These are phyloP conservation scores for Cygnus atratus DNA, from an alignment of 2,113 vertebrate genomes.

Conservation along the genomic window DNA sequence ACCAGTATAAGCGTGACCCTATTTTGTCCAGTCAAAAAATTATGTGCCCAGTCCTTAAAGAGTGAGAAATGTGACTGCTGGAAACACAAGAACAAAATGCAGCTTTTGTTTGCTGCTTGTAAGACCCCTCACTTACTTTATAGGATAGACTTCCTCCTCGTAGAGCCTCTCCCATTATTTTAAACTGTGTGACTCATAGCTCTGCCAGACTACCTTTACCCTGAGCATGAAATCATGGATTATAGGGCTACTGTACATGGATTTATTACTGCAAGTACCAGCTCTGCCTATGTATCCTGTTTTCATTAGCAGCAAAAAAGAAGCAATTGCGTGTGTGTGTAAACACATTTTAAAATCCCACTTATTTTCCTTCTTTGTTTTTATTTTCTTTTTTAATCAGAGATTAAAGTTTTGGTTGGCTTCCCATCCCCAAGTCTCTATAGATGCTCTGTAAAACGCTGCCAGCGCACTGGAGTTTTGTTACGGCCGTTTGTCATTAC, in stretches of 20 bases:
- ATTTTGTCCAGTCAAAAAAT: not conserved
- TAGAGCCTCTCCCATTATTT: slow-evolving; percentile 1
- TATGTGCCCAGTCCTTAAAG: not conserved
- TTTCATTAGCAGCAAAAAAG: not conserved
- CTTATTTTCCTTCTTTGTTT: slow-evolving; percentile 26
- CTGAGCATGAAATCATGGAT: not conserved
- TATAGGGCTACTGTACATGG: not conserved
- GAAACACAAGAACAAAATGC: not conserved
- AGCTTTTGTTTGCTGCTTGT: not conserved
- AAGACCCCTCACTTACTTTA: not conserved
- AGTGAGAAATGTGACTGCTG: not conserved
- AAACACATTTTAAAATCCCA: not conserved
- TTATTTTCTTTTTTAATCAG: slow-evolving; percentile 34
- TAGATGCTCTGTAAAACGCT: not conserved
- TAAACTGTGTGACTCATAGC: not conserved
- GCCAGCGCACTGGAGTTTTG: not conserved
- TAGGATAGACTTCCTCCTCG: not conserved
- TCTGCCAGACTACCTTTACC: not conserved
- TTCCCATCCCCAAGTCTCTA: not conserved
- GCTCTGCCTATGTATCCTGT: not conserved
- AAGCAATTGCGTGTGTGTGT: not conserved
- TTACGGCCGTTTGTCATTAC: not conserved
- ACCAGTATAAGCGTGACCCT: not conserved
- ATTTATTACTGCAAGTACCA: not conserved
- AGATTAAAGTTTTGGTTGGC: slow-evolving; percentile 21